Percentiles rank a stretch among this genome's conserved stretches.
Evolutionary conservation across 2,113 vertebrate genomes (phyloP).

Genomic region (Nycticebus coucang): DNA sequence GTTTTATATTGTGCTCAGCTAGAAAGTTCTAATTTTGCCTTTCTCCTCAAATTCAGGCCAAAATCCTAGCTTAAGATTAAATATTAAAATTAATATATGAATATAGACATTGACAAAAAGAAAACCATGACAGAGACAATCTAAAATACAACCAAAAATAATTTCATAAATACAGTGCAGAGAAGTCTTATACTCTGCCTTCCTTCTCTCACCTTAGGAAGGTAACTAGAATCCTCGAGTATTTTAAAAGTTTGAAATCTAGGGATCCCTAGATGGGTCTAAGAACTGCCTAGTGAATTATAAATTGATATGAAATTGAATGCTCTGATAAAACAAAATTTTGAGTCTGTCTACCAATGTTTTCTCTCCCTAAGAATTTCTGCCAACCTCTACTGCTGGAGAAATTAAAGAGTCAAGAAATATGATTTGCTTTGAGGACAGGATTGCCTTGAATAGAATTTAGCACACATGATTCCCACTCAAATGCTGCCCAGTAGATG

Average conservation of each 20-base stretch:
- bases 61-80: neutral
- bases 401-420: slow-evolving; percentile 15
- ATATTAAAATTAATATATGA: slow-evolving; percentile 17
- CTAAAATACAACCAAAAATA: neutral
- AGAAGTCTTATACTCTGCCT: neutral
- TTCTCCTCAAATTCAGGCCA: slow-evolving; percentile 38
- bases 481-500: neutral
- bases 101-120: slow-evolving; percentile 12
- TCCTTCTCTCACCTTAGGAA: neutral
- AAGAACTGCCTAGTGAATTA: neutral
- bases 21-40: slow-evolving; percentile 6
- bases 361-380: neutral
- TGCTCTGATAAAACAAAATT: neutral
- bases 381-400: neutral
- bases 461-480: neutral
- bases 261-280: neutral
- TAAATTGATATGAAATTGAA: neutral
- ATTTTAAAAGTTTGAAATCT: slow-evolving; percentile 42
- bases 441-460: neutral
- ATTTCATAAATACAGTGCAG: neutral
- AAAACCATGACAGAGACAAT: neutral
- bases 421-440: neutral
- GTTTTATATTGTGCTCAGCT: neutral
- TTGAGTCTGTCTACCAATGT: neutral
- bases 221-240: neutral